Evolutionary conservation across 2,113 vertebrate genomes (phyloP).

Genomic region (Ramphastos sulfuratus): DNA sequence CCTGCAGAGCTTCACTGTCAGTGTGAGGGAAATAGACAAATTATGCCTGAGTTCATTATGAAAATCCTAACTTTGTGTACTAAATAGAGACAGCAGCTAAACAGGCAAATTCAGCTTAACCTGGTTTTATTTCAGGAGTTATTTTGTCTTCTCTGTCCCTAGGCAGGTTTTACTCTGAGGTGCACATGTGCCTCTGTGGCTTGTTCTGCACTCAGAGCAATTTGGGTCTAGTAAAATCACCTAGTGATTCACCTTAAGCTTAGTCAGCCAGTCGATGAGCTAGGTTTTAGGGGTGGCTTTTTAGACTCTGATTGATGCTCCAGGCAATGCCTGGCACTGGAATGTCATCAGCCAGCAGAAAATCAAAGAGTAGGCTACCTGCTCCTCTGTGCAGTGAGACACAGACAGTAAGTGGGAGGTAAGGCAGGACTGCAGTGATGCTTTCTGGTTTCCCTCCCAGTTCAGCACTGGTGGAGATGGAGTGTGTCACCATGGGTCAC

Average conservation of each 20-base stretch:
- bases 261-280: background rate
- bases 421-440: background rate
- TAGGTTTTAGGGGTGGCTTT: background rate
- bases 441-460: background rate
- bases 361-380: accelerated
- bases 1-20: background rate
- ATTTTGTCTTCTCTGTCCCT: background rate
- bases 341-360: background rate
- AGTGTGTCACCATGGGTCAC: background rate
- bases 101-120: background rate
- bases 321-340: background rate
- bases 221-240: background rate
- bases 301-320: background rate
- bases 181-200: accelerated
- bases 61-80: background rate
- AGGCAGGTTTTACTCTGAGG: background rate
- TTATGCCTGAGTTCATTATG: accelerated
- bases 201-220: background rate
- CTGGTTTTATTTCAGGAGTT: background rate
- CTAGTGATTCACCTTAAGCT: background rate
- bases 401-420: background rate
- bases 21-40: background rate
- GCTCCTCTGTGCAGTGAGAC: background rate
- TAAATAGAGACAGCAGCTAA: background rate
- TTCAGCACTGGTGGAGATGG: accelerated